A percentile compares a stretch with the other conserved stretches of the same genome.
Evolutionary conservation across 1,140 invertebrate genomes (phyloP).

Genomic region (Drosophila saltans): DNA sequence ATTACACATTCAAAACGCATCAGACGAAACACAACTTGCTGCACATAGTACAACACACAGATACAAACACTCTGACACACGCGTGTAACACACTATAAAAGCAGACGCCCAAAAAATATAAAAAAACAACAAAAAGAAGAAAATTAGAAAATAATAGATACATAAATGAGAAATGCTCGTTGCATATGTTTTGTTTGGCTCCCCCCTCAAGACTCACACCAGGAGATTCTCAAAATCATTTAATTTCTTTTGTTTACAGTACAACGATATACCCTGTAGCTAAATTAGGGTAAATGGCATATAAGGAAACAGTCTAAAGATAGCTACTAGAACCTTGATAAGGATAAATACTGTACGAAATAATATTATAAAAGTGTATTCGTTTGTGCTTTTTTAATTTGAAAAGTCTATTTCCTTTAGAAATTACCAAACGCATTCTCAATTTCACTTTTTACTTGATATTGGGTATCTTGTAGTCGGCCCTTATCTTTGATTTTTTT

Average conservation of each 20-base stretch:
- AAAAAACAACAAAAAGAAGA: constrained; percentile 16
- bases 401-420: too few relatives aligned
- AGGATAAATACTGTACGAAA: too few relatives aligned
- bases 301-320: background rate
- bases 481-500: constrained; percentile 12
- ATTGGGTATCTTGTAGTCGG: background rate
- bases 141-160: background rate
- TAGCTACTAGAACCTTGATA: too few relatives aligned
- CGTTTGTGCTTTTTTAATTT: too few relatives aligned
- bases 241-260: background rate
- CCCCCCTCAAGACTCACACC: background rate
- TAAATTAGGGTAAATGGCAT: background rate
- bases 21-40: constrained; percentile 54
- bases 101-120: constrained; percentile 33
- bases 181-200: background rate
- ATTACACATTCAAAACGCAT: constrained; percentile 55
- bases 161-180: background rate
- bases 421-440: too few relatives aligned
- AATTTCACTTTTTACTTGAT: constrained; percentile 33
- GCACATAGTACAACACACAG: constrained; percentile 16
- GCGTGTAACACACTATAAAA: constrained; percentile 16
- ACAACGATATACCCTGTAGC: background rate
- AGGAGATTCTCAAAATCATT: background rate
- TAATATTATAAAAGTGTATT: too few relatives aligned
- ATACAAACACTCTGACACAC: constrained; percentile 7